These are phyloP conservation scores for Chrysocyon brachyurus DNA, from an alignment of 2,797 vertebrate genomes.

Conservation along the genomic window DNA sequence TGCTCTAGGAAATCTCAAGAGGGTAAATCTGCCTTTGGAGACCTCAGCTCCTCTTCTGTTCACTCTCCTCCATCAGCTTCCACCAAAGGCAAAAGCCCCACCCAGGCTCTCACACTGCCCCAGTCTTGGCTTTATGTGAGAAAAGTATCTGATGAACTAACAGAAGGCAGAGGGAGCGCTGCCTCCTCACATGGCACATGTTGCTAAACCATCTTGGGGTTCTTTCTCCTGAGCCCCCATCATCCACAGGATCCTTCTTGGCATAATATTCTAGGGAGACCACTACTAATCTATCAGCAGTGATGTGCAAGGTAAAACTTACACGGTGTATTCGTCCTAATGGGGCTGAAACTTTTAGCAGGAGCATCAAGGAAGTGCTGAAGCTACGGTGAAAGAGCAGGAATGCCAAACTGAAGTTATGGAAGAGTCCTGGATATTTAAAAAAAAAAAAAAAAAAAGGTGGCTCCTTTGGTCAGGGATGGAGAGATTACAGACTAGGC, in stretches of 20 bases:
- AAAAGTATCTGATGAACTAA: not conserved
- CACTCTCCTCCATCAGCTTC: not conserved
- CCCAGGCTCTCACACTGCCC: not conserved
- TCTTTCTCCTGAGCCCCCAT: not conserved
- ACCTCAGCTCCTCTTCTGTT: not conserved
- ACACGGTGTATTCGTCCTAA: fast-evolving
- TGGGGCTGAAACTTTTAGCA: not conserved
- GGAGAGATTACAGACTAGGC: not conserved
- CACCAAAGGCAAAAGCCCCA: not conserved
- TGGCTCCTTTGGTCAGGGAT: not conserved
- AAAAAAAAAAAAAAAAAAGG: not conserved
- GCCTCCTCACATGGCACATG: not conserved
- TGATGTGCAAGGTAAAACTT: not conserved
- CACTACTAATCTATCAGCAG: not conserved
- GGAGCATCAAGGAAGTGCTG: not conserved
- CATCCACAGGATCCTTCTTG: not conserved
- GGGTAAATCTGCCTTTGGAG: not conserved
- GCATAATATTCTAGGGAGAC: not conserved
- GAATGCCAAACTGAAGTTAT: not conserved
- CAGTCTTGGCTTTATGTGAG: not conserved
- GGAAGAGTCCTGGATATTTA: not conserved
- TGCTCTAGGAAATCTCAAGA: not conserved
- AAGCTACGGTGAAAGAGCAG: not conserved
- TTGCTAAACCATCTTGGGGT: not conserved
- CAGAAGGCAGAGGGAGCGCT: not conserved